A percentile compares a stretch with the other conserved stretches of the same genome.
These are phyloP conservation scores for Cebus imitator DNA, from an alignment of 2,113 vertebrate species.

Conservation along the genomic window DNA sequence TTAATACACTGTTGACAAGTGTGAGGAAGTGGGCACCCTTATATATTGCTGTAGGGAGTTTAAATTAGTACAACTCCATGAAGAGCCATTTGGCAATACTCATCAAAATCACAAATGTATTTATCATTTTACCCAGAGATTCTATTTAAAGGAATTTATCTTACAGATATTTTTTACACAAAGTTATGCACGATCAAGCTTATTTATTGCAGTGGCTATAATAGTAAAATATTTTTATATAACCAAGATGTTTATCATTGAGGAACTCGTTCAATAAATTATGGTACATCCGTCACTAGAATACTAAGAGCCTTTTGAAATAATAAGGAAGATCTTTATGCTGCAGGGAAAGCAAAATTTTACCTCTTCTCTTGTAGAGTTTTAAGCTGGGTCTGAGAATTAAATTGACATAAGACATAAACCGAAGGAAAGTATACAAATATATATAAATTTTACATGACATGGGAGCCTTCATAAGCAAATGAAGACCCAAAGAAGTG, in stretches of 20 bases:
- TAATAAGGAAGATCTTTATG: background rate
- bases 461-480: background rate
- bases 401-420: background rate
- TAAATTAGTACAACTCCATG: background rate
- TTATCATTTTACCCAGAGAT: background rate
- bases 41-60: background rate
- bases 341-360: background rate
- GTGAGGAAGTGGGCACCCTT: background rate
- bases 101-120: background rate
- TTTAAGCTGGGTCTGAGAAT: background rate
- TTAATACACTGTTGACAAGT: background rate
- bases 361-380: background rate
- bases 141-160: background rate
- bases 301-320: background rate
- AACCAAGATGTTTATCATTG: constrained; percentile 16
- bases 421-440: background rate
- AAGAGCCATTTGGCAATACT: background rate
- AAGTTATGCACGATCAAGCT: background rate
- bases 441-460: background rate
- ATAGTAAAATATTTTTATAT: constrained; percentile 14
- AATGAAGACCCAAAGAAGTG: background rate
- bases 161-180: background rate
- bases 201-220: background rate
- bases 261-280: background rate
- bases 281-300: background rate